A percentile compares a stretch with the other conserved stretches of the same genome.
Evolutionary conservation across 2,113 vertebrate species (phyloP).

Genomic region (Myiagra hebetior): DNA sequence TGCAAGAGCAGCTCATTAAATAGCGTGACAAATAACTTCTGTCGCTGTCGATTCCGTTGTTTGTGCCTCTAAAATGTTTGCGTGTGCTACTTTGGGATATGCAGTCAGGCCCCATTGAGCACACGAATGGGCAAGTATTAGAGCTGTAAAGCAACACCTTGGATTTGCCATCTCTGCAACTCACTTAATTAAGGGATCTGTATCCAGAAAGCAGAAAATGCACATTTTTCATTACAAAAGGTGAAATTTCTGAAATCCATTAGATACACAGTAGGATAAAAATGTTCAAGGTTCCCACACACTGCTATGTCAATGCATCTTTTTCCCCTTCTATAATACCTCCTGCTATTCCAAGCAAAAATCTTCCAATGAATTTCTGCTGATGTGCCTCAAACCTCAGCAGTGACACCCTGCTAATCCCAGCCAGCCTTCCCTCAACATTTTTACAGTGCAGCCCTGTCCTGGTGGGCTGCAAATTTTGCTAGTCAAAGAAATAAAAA

Average conservation of each 20-base stretch:
- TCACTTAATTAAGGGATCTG: conserved; percentile 54
- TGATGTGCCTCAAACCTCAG: conserved; percentile 38
- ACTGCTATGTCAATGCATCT: conserved; percentile 42
- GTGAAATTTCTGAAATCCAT: conserved; percentile 51
- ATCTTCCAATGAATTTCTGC: conserved; percentile 34
- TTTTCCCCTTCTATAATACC: conserved; percentile 6
- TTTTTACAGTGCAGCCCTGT: not conserved
- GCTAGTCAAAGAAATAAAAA: not conserved
- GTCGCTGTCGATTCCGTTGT: conserved; percentile 4
- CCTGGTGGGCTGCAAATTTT: not conserved
- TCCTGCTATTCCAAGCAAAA: conserved; percentile 40
- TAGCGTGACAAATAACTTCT: conserved; percentile 36
- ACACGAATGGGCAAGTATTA: not conserved
- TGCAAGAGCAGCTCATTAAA: conserved; percentile 37
- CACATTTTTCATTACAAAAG: conserved; percentile 46
- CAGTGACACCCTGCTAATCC: conserved; percentile 15
- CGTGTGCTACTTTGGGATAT: conserved; percentile 47
- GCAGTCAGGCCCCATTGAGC: conserved; percentile 29
- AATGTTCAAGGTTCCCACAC: conserved; percentile 24
- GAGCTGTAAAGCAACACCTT: conserved; percentile 42
- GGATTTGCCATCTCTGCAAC: conserved; percentile 57
- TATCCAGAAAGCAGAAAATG: conserved; percentile 36
- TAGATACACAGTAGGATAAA: conserved; percentile 59
- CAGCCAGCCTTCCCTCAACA: not conserved
- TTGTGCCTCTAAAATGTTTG: conserved; percentile 45